A percentile compares a stretch with the other conserved stretches of the same genome.
Evolutionary conservation across 2,113 vertebrate species (phyloP).

Genomic region (Etheostoma cragini): DNA sequence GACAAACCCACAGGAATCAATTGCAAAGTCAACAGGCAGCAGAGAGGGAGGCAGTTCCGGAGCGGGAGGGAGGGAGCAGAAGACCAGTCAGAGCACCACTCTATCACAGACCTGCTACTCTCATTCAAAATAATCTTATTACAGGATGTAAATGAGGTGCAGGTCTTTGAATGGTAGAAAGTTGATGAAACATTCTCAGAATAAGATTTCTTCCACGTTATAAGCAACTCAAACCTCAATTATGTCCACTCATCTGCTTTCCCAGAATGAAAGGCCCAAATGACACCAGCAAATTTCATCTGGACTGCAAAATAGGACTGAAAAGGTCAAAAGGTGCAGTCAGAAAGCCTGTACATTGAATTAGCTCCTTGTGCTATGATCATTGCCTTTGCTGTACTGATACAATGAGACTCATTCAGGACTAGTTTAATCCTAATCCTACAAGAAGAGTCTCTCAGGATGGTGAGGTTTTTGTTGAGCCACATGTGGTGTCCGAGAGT

Average conservation of each 20-base stretch:
- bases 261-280: constrained; percentile 26
- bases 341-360: constrained; percentile 55
- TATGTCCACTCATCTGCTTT: constrained; percentile 40
- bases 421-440: constrained; percentile 77
- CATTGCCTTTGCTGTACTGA: constrained; percentile 41
- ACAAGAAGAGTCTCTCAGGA: constrained; percentile 53
- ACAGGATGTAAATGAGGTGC: constrained; percentile 13
- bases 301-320: constrained; percentile 17
- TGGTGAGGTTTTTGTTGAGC: constrained; percentile 48
- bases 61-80: constrained; percentile 17
- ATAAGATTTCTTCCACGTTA: neutral
- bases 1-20: constrained; percentile 69
- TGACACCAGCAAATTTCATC: constrained; percentile 32
- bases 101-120: constrained; percentile 23
- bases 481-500: constrained; percentile 55
- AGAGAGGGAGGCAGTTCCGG: constrained; percentile 62
- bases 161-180: constrained; percentile 11
- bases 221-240: constrained; percentile 23
- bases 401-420: constrained; percentile 49
- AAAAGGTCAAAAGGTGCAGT: constrained; percentile 32
- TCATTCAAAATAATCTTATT: constrained; percentile 9
- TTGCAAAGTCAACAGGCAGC: constrained; percentile 70
- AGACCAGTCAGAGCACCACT: constrained; percentile 10
- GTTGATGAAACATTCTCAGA: constrained; percentile 12
- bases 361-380: constrained; percentile 55